These are phyloP conservation scores for Drosophila ogumai DNA, from an alignment of 1,140 invertebrate genomes.

Conservation along the genomic window DNA sequence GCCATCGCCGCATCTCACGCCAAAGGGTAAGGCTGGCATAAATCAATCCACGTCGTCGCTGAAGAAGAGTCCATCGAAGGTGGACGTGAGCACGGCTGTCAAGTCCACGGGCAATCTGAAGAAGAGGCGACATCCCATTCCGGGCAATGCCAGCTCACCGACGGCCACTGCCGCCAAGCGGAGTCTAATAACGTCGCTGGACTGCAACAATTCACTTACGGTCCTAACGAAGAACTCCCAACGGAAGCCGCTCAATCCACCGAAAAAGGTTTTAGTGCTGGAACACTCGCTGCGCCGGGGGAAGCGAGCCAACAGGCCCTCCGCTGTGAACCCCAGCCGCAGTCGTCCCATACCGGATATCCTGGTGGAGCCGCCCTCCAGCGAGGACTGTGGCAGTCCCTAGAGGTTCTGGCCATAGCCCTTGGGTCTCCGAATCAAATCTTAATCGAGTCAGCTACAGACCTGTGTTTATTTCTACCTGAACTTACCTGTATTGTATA, in stretches of 20 bases:
- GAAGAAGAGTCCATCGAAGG: constrained; percentile 40
- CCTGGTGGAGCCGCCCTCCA: constrained; percentile 10
- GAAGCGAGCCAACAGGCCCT: not conserved
- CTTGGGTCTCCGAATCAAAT: not conserved
- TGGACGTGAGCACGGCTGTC: not conserved
- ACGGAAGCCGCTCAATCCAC: constrained; percentile 4
- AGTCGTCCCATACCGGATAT: constrained; percentile 8
- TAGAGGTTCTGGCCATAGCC: not conserved
- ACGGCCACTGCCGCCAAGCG: constrained; percentile 8
- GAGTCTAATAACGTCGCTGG: constrained; percentile 16
- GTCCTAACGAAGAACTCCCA: constrained; percentile 1
- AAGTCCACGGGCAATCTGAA: constrained; percentile 30
- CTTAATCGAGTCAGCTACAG: constrained; percentile 12
- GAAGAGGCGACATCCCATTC: constrained; percentile 10
- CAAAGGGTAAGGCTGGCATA: not conserved
- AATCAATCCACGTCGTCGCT: constrained; percentile 4
- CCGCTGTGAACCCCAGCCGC: not conserved
- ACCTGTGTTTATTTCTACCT: constrained; percentile 26
- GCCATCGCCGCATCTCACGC: constrained; percentile 27
- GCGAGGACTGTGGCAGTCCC: constrained; percentile 17
- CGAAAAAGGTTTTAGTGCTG: constrained; percentile 23
- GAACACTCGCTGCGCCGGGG: constrained; percentile 9
- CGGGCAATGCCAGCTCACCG: not conserved
- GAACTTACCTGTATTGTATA: not conserved
- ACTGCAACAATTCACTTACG: constrained; percentile 23